Evolutionary conservation across 2,113 vertebrate genomes (phyloP).

Genomic region (Periophthalmodon schlosseri): DNA sequence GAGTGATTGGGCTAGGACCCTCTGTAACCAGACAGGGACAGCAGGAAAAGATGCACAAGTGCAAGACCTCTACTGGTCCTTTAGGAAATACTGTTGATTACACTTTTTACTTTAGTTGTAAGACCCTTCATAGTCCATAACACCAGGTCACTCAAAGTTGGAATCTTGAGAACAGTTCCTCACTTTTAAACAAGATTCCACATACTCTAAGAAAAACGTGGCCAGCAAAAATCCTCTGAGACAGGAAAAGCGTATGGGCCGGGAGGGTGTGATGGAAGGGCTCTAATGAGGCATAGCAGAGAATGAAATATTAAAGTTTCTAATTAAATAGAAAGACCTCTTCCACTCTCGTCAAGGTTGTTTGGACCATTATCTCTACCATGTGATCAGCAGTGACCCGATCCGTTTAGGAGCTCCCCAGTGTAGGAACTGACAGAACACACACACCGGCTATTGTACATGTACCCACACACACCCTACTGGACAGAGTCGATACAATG

Average conservation of each 20-base stretch:
- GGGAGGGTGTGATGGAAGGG: conserved; percentile 69
- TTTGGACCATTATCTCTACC: conserved; percentile 79
- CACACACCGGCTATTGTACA: conserved; percentile 11
- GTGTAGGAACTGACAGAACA: conserved; percentile 49
- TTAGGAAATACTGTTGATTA: conserved; percentile 25
- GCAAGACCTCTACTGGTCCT: conserved; percentile 37
- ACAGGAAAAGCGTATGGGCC: conserved; percentile 43
- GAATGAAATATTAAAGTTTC: conserved; percentile 84
- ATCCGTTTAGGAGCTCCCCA: conserved; percentile 66
- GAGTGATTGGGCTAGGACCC: conserved; percentile 47
- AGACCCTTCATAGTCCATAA: conserved; percentile 16
- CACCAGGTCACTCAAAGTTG: conserved; percentile 19
- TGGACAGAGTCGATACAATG: conserved; percentile 23
- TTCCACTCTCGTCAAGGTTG: conserved; percentile 78
- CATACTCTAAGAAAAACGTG: conserved; percentile 34
- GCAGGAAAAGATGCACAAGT: conserved; percentile 31
- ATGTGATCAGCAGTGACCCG: conserved; percentile 75
- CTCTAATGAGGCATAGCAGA: conserved; percentile 78
- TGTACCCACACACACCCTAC: conserved; percentile 15
- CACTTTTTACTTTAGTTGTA: conserved; percentile 32
- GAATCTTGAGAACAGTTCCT: conserved; percentile 20
- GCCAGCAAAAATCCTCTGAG: conserved; percentile 47
- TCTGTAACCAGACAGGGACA: conserved; percentile 33
- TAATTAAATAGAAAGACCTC: conserved; percentile 81
- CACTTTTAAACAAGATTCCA: conserved; percentile 20